A percentile compares a stretch with the other conserved stretches of the same genome.
Evolutionary conservation across 1,140 invertebrate species (phyloP).

Genomic region (Latrodectus geometricus): DNA sequence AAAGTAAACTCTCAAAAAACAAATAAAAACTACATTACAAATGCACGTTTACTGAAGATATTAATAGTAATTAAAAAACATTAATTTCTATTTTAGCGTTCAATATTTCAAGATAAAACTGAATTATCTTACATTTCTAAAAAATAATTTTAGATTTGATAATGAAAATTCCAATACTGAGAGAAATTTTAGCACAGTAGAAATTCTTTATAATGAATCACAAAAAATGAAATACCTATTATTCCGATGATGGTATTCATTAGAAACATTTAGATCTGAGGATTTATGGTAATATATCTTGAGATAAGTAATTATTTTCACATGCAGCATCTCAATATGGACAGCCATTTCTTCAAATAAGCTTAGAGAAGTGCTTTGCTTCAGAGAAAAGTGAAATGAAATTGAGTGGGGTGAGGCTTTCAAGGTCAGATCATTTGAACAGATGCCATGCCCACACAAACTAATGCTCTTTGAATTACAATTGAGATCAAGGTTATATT

Average conservation of each 20-base stretch:
- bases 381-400: conserved; percentile 29
- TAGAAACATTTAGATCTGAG: neutral
- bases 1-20: too few relatives aligned
- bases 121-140: neutral
- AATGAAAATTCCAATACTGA: neutral
- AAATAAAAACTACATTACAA: too few relatives aligned
- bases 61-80: too few relatives aligned
- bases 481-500: conserved; percentile 42
- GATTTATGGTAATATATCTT: neutral
- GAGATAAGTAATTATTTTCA: conserved; percentile 11
- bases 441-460: conserved; percentile 36
- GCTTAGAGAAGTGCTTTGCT: neutral
- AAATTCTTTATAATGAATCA: neutral
- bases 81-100: too few relatives aligned
- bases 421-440: conserved; percentile 5
- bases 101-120: too few relatives aligned
- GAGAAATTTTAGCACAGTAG: neutral
- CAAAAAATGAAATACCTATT: neutral
- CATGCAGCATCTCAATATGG: conserved; percentile 35
- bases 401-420: conserved; percentile 43
- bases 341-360: conserved; percentile 30
- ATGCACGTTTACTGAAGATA: too few relatives aligned
- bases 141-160: neutral
- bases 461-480: neutral
- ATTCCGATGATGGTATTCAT: neutral